Base-by-base conservation (phyloP, 2,888 invertebrate genomes). In the Epistrophe eligans region DNA sequence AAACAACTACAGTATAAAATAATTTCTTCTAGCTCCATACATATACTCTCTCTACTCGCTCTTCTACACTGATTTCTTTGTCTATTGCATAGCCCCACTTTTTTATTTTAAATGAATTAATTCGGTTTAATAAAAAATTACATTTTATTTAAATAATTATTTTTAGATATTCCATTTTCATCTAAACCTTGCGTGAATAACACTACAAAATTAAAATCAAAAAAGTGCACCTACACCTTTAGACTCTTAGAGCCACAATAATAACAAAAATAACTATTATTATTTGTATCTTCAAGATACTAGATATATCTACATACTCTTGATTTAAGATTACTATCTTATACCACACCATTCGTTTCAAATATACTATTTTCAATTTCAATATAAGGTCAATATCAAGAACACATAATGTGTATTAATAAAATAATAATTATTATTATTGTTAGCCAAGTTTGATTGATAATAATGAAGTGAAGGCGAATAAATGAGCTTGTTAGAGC, bases 381-480 rank as follows among this genome's bases (percentile, higher is more conserved):
- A 81, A 70, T 81, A 40, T 82, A 35, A 71, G 85, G 85, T 82
- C 85, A 85, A 77, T 79, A 77, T 82, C 81, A 82, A 79, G 85
- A 82, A 71, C 74, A 79, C 50, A 57, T 1, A 24, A 24, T 24
- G 3, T 24, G 35, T n/a, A 43, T 24, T 62, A 64, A 24, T 64
- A 64, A 66, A 62, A 62, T 67, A 48, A 64, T 24, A 28, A 48
- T 67, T 28, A 52, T 70, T 70, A 40, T 70, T 70, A 55, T 70
- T 66, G n/a, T 55, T 70, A 15, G 15, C 19, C 17, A 58, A 58
- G 38, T 55, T 66, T 85, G 85, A 85, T 85, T 82, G 82, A 85
- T 85, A 82, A 85, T 85, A 82, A 58, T 85, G 50, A 64, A 82
- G 57, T 82, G 82, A 85, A 82, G 85, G 85, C 73, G 74, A 77